Conservation (phyloP, 2,888 invertebrate genomes). For the Tetanocera ferruginea region DNA sequence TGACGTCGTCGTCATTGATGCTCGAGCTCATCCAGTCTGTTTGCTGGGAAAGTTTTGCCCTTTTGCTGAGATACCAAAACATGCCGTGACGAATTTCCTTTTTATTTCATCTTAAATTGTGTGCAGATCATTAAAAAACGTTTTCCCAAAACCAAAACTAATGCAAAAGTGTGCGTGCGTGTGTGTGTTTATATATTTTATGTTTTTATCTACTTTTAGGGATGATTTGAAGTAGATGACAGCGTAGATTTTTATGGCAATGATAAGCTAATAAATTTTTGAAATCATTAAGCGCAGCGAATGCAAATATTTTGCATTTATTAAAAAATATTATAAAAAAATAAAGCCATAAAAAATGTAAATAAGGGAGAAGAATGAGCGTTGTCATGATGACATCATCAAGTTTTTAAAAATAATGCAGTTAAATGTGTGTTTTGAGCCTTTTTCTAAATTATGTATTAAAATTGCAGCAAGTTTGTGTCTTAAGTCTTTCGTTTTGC, state of each 20-base stretch:
- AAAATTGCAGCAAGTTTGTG: neutral
- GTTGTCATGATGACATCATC: neutral
- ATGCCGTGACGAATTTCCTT: constrained; percentile 30
- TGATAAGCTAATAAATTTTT: neutral
- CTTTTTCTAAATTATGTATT: too few species aligned
- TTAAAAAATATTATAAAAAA: neutral
- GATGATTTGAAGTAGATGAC: neutral
- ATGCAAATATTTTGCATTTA: constrained; percentile 11
- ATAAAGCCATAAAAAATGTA: neutral
- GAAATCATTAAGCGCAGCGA: neutral
- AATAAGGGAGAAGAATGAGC: neutral
- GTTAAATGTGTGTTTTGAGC: neutral
- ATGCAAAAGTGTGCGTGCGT: constrained; percentile 43
- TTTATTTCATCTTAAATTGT: constrained; percentile 12
- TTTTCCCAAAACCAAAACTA: constrained; percentile 42
- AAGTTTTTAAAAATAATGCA: neutral
- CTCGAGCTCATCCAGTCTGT: neutral
- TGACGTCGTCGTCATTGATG: neutral
- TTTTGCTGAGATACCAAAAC: neutral
- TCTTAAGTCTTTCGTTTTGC: constrained; percentile 14
- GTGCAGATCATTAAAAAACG: neutral
- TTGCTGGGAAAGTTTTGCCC: constrained; percentile 17
- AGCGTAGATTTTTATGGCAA: neutral
- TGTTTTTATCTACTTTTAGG: neutral
- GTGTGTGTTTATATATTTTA: neutral